Percentiles rank a stretch among this genome's conserved stretches.
Conservation (phyloP, 2,113 vertebrate genomes). For the Oryzias curvinotus region DNA sequence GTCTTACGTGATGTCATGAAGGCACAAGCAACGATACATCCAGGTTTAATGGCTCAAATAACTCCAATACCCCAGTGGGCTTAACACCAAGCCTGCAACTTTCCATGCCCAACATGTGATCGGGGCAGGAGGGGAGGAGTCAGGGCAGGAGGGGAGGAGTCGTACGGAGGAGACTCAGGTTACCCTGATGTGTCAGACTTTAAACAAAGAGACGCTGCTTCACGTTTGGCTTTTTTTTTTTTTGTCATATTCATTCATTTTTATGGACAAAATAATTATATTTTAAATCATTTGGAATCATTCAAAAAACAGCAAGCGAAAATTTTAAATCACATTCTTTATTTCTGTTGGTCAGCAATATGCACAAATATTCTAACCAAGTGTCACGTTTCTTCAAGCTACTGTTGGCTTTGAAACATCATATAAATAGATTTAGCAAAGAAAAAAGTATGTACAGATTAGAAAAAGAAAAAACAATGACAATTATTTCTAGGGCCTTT, state of each 20-base stretch:
- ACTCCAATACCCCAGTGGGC: constrained; percentile 42
- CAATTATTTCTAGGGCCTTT: neutral
- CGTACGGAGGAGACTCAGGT: constrained; percentile 40
- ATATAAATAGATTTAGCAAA: constrained; percentile 71
- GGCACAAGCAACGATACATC: constrained; percentile 36
- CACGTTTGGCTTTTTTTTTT: neutral
- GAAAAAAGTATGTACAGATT: constrained; percentile 74
- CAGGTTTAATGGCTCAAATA: constrained; percentile 33
- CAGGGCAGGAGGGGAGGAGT: constrained; percentile 16
- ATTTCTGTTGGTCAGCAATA: constrained; percentile 43
- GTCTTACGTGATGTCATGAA: constrained; percentile 16
- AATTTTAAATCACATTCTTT: constrained; percentile 32
- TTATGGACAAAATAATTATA: too few species aligned
- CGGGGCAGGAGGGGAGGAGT: constrained; percentile 18
- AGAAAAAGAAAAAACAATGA: constrained; percentile 49
- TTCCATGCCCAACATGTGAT: constrained; percentile 51
- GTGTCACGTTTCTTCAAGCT: constrained; percentile 16
- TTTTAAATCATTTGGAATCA: neutral
- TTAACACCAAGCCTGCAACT: constrained; percentile 49
- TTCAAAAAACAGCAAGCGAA: constrained; percentile 1
- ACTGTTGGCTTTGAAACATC: constrained; percentile 53
- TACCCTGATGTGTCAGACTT: constrained; percentile 52
- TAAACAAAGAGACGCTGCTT: constrained; percentile 43
- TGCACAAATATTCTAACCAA: constrained; percentile 63
- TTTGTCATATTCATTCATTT: too few species aligned